phyloP scores from a whole-genome alignment of 2,113 vertebrate species.

The Miniopterus natalensis region DNA sequence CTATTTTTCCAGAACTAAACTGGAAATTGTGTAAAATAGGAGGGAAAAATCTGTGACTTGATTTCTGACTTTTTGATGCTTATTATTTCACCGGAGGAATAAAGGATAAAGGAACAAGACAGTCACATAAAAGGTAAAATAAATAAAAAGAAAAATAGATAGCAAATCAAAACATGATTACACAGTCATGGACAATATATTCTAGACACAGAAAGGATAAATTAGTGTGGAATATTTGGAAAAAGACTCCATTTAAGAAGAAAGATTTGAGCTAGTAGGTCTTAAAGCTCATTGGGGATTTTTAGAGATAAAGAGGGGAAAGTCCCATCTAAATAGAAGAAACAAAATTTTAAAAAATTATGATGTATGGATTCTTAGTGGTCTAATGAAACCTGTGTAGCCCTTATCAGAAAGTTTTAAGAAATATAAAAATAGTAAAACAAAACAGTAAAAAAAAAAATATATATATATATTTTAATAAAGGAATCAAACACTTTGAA shows the following conservation, averaged over 20 bases:
- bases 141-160: neutral
- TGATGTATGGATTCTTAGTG: neutral
- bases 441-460: neutral
- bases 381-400: neutral
- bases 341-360: neutral
- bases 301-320: neutral
- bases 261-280: neutral
- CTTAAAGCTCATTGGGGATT: neutral
- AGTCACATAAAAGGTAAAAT: neutral
- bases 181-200: neutral
- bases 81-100: neutral
- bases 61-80: neutral
- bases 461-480: neutral
- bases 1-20: neutral
- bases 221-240: neutral
- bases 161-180: neutral
- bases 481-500: slow-evolving; percentile 6
- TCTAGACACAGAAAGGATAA: neutral
- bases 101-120: neutral
- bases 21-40: neutral
- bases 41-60: neutral
- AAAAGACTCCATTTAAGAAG: neutral
- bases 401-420: neutral
- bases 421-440: neutral
- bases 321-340: neutral